phyloP scores from a whole-genome alignment of 2,113 vertebrate species.

The Sinocyclocheilus rhinocerous region DNA sequence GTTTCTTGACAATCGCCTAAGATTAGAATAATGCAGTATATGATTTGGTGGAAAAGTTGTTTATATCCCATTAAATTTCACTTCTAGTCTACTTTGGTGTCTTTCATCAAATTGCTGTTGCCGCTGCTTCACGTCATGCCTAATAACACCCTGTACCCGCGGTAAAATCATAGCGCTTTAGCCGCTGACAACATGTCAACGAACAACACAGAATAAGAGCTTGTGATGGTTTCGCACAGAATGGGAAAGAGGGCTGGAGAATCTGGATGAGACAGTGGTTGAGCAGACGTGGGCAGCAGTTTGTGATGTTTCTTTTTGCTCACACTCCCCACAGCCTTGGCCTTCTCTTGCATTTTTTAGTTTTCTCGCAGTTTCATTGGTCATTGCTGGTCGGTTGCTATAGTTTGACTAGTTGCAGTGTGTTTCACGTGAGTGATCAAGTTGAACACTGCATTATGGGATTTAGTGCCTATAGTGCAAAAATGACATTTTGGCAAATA shows the following conservation, averaged over 20 bases:
- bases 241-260: not conserved
- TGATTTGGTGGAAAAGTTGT: slow-evolving; percentile 15
- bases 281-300: not conserved
- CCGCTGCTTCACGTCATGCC: not conserved
- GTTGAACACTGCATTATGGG: not conserved
- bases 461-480: not conserved
- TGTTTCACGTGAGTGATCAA: not conserved
- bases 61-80: not conserved
- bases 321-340: not conserved
- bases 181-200: slow-evolving; percentile 5
- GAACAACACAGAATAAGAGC: slow-evolving; percentile 6
- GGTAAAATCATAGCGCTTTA: not conserved
- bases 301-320: not conserved
- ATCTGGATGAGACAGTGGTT: not conserved
- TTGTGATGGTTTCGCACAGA: not conserved
- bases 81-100: not conserved
- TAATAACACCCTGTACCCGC: not conserved
- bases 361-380: not conserved
- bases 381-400: not conserved
- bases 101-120: slow-evolving; percentile 24
- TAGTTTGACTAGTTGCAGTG: not conserved
- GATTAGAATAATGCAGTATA: not conserved
- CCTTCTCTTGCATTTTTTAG: not conserved
- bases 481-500: not conserved
- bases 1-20: not conserved